These are phyloP conservation scores for Dendrolimus pini DNA, from an alignment of 2,888 invertebrate species.

Conservation along the genomic window DNA sequence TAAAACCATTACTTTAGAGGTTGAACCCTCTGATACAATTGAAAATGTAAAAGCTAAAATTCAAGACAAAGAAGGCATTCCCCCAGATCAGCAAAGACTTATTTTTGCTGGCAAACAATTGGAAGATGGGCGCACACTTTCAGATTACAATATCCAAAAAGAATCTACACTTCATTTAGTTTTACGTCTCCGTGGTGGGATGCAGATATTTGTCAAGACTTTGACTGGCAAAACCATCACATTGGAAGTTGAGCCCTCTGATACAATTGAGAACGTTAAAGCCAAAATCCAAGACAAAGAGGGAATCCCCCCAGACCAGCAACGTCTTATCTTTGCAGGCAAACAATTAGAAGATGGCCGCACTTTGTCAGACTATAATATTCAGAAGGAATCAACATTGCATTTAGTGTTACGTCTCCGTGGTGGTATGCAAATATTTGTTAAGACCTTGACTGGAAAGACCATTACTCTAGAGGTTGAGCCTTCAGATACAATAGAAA, in stretches of 20 bases:
- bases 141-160: conserved; percentile 19
- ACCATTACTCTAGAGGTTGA: conserved; percentile 27
- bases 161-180: conserved; percentile 25
- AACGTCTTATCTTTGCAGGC: conserved; percentile 28
- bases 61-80: conserved; percentile 17
- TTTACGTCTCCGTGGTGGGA: conserved; percentile 26
- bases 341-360: conserved; percentile 31
- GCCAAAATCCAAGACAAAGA: conserved; percentile 32
- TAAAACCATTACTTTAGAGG: conserved; percentile 17
- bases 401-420: conserved; percentile 25
- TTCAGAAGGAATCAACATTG: conserved; percentile 27
- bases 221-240: conserved; percentile 30
- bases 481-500: conserved; percentile 28
- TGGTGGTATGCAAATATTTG: conserved; percentile 32
- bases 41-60: conserved; percentile 18
- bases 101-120: conserved; percentile 16
- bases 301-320: conserved; percentile 30
- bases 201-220: conserved; percentile 32
- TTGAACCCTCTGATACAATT: conserved; percentile 17
- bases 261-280: conserved; percentile 30
- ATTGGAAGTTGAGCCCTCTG: conserved; percentile 25
- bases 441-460: conserved; percentile 26
- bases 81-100: conserved; percentile 16
- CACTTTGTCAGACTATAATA: conserved; percentile 26
- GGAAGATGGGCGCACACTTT: conserved; percentile 11